Percentiles rank a stretch among this genome's conserved stretches.
phyloP scores from a whole-genome alignment of 1,140 invertebrate genomes.

The Scaptomyza montana region DNA sequence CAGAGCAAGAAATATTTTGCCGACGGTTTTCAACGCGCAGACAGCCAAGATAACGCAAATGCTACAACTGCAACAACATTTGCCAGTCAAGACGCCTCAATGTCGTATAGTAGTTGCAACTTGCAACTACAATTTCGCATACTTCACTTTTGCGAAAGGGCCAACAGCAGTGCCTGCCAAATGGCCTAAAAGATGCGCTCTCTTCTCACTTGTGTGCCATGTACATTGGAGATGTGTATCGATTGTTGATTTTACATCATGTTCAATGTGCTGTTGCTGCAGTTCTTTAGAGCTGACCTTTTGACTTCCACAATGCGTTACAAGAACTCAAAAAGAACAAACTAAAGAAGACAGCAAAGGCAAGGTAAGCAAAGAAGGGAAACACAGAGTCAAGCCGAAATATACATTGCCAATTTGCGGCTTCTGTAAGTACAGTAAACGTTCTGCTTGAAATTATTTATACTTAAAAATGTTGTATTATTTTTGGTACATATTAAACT shows the following conservation, averaged over 20 bases:
- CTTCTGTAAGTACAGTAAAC: no score
- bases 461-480: no score
- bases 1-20: constrained; percentile 64
- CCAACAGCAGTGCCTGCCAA: background rate
- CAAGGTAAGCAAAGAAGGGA: no score
- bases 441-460: no score
- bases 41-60: background rate
- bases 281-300: constrained; percentile 26
- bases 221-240: constrained; percentile 60
- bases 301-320: background rate
- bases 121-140: constrained; percentile 13
- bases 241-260: constrained; percentile 37
- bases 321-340: no score
- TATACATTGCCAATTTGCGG: no score
- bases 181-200: no score
- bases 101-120: constrained; percentile 7
- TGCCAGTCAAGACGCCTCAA: constrained; percentile 12
- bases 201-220: constrained; percentile 21
- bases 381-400: no score
- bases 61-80: constrained; percentile 7
- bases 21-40: background rate
- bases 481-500: no score
- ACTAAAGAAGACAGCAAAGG: no score
- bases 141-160: constrained; percentile 15
- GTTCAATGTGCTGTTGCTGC: constrained; percentile 1